phyloP scores from a whole-genome alignment of 1,140 invertebrate genomes.

The Drosophila oshimai region DNA sequence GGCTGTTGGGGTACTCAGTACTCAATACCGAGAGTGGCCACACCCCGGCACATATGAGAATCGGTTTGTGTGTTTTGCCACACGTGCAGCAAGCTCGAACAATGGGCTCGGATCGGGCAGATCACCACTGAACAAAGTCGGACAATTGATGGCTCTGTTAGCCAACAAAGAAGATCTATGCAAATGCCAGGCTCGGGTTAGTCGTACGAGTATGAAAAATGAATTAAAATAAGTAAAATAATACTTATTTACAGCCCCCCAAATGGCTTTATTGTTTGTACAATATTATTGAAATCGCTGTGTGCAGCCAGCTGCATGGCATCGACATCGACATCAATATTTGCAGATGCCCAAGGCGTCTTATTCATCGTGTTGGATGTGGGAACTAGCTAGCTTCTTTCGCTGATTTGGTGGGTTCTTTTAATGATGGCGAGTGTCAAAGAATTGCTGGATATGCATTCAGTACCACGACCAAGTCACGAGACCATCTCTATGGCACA shows the following conservation, averaged over 20 bases:
- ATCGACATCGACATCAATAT: slow-evolving; percentile 8
- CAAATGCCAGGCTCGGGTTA: slow-evolving; percentile 31
- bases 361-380: slow-evolving; percentile 19
- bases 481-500: slow-evolving; percentile 20
- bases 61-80: slow-evolving; percentile 2
- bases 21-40: slow-evolving; percentile 43
- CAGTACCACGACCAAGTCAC: slow-evolving; percentile 4
- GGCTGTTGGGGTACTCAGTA: slow-evolving; percentile 34
- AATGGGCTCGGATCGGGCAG: slow-evolving; percentile 33
- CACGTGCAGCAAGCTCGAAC: slow-evolving; percentile 31
- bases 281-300: slow-evolving; percentile 51
- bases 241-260: slow-evolving; percentile 67
- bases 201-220: slow-evolving; percentile 34
- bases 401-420: neutral
- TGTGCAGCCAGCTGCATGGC: slow-evolving; percentile 43
- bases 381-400: neutral
- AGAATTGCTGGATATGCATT: neutral
- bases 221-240: slow-evolving; percentile 59
- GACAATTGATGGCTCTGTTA: slow-evolving; percentile 65
- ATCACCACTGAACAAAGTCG: slow-evolving; percentile 18
- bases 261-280: slow-evolving; percentile 73
- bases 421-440: neutral
- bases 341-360: slow-evolving; percentile 41
- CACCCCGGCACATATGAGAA: slow-evolving; percentile 35
- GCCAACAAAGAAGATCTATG: slow-evolving; percentile 50